These are phyloP conservation scores for Aphidius ervi DNA, from an alignment of 1,140 invertebrate species.

Conservation along the genomic window DNA sequence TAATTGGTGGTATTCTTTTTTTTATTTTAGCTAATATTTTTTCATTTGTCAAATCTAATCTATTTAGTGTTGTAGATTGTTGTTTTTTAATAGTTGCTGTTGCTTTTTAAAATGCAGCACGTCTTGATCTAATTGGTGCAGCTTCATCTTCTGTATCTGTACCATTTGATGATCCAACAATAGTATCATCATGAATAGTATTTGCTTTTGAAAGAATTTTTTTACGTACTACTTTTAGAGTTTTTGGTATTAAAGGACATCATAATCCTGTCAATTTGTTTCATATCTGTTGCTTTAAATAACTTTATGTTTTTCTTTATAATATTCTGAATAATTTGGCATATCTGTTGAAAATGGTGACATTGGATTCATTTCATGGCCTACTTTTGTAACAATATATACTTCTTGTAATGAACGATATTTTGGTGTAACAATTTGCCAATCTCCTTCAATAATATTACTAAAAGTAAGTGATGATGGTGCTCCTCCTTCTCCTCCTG, in stretches of 20 bases:
- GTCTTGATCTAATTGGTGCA: conserved; percentile 12
- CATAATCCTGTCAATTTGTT: conserved; percentile 14
- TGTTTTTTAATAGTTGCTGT: conserved; percentile 38
- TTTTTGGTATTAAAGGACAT: conserved; percentile 39
- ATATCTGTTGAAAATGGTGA: conserved; percentile 61
- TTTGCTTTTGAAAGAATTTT: conserved; percentile 32
- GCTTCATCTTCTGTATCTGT: conserved; percentile 12
- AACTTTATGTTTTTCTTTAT: too few species aligned
- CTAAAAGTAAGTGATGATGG: background rate
- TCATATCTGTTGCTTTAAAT: too few species aligned
- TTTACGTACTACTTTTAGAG: conserved; percentile 38
- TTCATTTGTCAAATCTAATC: conserved; percentile 21
- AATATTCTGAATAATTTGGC: conserved; percentile 63
- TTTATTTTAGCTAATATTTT: conserved; percentile 27
- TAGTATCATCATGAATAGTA: conserved; percentile 42
- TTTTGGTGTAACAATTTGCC: conserved; percentile 36
- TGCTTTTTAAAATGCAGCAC: conserved; percentile 37
- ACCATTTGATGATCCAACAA: conserved; percentile 11
- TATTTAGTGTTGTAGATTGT: conserved; percentile 25
- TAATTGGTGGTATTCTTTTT: conserved; percentile 39
- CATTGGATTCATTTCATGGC: conserved; percentile 69
- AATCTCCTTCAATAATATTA: conserved; percentile 36
- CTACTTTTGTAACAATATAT: conserved; percentile 84
- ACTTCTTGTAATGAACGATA: conserved; percentile 34
- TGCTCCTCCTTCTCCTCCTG: too few species aligned